Evolutionary conservation across 2,113 vertebrate species (phyloP).

Genomic region (Oreocharis arfaki): DNA sequence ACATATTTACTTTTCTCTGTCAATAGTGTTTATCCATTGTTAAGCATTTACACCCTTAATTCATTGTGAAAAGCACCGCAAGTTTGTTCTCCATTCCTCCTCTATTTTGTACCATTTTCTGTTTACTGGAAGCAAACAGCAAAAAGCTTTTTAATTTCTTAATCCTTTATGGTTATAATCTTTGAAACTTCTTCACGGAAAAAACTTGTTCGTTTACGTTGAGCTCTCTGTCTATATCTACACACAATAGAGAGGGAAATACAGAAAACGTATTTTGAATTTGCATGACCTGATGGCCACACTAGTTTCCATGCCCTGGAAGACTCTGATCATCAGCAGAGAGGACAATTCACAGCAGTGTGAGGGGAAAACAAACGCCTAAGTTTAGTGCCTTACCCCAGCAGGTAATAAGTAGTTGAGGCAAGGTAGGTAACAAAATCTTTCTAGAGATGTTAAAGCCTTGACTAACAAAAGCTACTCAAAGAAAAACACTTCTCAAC

Average conservation of each 20-base stretch:
- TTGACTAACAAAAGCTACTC: background rate
- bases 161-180: background rate
- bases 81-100: background rate
- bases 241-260: background rate
- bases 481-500: background rate
- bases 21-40: slow-evolving; percentile 20
- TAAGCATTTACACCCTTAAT: slow-evolving; percentile 18
- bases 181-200: background rate
- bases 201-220: background rate
- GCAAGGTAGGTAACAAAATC: background rate
- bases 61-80: background rate
- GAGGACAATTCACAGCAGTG: background rate
- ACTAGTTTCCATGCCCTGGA: background rate
- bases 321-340: background rate
- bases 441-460: background rate
- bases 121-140: background rate
- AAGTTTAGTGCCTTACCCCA: background rate
- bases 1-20: slow-evolving; percentile 20
- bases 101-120: background rate
- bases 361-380: background rate
- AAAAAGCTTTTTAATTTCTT: background rate
- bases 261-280: background rate
- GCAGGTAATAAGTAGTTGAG: background rate
- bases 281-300: background rate
- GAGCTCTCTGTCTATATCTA: background rate